phyloP scores from a whole-genome alignment of 2,113 vertebrate species.

The Urocolius indicus region DNA sequence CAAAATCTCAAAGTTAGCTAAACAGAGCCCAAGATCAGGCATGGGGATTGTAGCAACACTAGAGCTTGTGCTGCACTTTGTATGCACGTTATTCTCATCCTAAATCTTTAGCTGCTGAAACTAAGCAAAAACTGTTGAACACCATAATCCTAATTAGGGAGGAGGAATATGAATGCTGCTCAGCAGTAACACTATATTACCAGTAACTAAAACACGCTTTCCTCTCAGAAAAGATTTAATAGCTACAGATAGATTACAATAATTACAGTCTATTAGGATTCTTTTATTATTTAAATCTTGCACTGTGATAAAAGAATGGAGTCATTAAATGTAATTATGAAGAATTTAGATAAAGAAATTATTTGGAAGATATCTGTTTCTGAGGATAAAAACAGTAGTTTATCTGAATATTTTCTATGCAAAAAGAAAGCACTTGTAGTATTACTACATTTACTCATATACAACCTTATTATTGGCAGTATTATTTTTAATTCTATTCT shows the following conservation, averaged over 20 bases:
- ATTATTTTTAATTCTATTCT: not conserved
- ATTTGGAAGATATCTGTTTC: not conserved
- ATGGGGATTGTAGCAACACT: not conserved
- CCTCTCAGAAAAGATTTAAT: slow-evolving; percentile 18
- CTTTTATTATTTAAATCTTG: slow-evolving; percentile 58
- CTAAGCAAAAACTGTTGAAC: slow-evolving; percentile 4
- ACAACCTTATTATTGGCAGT: not conserved
- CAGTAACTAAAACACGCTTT: not conserved
- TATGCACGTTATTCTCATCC: not conserved
- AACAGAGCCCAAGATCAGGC: slow-evolving; percentile 22
- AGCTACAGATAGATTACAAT: slow-evolving; percentile 47
- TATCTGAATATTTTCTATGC: not conserved
- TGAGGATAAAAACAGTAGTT: slow-evolving; percentile 3
- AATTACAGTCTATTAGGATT: slow-evolving; percentile 36
- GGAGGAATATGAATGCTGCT: slow-evolving; percentile 25
- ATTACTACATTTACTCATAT: not conserved
- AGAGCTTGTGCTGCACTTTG: not conserved
- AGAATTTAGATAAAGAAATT: slow-evolving; percentile 44
- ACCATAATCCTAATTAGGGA: slow-evolving; percentile 44
- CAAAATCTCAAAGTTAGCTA: slow-evolving; percentile 49
- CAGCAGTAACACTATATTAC: not conserved
- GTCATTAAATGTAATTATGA: slow-evolving; percentile 58
- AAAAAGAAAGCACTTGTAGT: not conserved
- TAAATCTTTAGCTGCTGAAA: not conserved
- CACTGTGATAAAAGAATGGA: slow-evolving; percentile 30